Conservation (phyloP, 2,797 vertebrate species). For the Rhynchonycteris naso region DNA sequence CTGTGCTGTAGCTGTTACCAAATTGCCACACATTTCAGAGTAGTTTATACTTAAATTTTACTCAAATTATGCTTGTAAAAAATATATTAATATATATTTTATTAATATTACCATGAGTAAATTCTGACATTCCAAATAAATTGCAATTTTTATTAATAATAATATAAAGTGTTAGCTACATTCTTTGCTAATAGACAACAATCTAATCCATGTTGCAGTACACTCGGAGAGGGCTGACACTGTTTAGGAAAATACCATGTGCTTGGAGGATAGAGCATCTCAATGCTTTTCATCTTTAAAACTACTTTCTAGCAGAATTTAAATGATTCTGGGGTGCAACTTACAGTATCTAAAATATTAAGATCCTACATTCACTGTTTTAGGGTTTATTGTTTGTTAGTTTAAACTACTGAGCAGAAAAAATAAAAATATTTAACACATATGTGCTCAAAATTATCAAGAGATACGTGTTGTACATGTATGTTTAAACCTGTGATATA, state of each 20-base stretch:
- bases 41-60: slow-evolving; percentile 65
- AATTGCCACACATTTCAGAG: slow-evolving; percentile 68
- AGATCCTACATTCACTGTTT: not conserved
- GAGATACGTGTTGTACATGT: rapidly evolving
- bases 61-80: slow-evolving; percentile 48
- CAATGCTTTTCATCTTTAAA: not conserved
- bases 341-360: not conserved
- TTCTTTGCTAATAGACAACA: not conserved
- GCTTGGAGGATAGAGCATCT: not conserved
- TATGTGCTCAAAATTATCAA: not conserved
- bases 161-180: not conserved
- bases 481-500: not conserved
- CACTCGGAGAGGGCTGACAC: not conserved
- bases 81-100: not conserved
- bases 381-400: not conserved
- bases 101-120: slow-evolving; percentile 22
- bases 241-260: not conserved
- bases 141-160: not conserved
- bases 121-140: slow-evolving; percentile 20
- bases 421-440: not conserved
- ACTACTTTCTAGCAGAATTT: not conserved
- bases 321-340: not conserved
- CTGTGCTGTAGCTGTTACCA: slow-evolving; percentile 43
- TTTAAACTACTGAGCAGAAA: not conserved
- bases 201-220: not conserved